Base-by-base conservation (phyloP, 2,797 vertebrate species). In the Rhincodon typus region DNA sequence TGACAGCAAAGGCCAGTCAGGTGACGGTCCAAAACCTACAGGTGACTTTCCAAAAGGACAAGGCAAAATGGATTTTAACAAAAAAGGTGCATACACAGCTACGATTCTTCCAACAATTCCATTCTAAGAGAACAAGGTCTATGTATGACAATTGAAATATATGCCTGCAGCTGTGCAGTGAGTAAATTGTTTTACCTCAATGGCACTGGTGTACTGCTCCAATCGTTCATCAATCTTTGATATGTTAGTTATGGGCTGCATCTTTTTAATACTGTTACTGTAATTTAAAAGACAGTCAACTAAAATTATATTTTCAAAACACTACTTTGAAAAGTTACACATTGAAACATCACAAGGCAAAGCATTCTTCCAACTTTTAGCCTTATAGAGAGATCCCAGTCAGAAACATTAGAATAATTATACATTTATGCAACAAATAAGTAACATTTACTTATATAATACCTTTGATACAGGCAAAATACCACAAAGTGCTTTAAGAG, bases 121-220 rank as follows among this genome's bases (percentile, higher is more conserved):
- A 38, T 66, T n/a, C 62, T 57, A 90, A 57, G 30, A 1, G 86
- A 38, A 42, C 30, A n/a, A 19, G 3, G 27, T 23, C 15, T 3
- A 0, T 66, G 30, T 4, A 10, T 62, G n/a, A 93, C 53, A 93
- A 12, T 93, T 62, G 69, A 42, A 69, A 13, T 8, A 0, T 3
- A 42, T 12, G 57, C 7, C 17, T 93, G 66, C 15, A 10, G 6
- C 42, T 86, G 66, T 79, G 34, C 30, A 95, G 86, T 74, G 27
- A 66, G n/a, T 72, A 94, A 62, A 50, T 95, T 42, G 34, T 38
- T 66, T 96, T 96, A 99, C 99, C 99, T 99, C 98, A 0, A 99
- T 96, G 94, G 99, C 99, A 66, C 99, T 98, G 0, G 98, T 98
- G 96, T 99, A 99, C 97, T 98, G 98, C 96, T 99, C 98, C 97